Evolutionary conservation across 2,888 invertebrate species (phyloP), one percentile per base, ranked within the genome.

Genomic region (Oithona nana): DNA sequence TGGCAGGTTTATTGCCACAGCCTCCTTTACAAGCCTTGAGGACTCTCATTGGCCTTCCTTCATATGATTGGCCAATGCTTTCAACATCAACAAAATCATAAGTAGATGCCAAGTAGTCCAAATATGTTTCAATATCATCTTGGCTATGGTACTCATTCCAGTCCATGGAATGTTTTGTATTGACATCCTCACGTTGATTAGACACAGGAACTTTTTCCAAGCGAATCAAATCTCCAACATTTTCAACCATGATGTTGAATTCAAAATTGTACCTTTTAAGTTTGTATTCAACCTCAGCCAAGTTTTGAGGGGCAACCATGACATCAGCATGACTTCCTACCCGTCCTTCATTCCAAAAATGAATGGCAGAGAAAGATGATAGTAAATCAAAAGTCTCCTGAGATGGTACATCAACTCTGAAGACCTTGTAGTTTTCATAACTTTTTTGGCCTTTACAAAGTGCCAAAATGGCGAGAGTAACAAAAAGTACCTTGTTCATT

Each of bases 41-140:
- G 16, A 39, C 39, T 16, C 16, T 39, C 16, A 39, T 11, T 39
- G 39, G 39, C 39, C 39, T 39, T 39, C 16, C 16, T 16, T 39
- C 39, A 39, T 6, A 39, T 6, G 39, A 39, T 16, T 39, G 39
- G 39, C 39, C 39, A 39, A 39, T 39, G 24, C 71, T 74, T 51
- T 78, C 73, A 1, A 83, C 69, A 0, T 72, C 75, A 0, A 78
- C 80, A 2, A 79, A 69, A 24, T 75, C 68, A 1, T 80, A 39
- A 39, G 39, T 11, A 39, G 39, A 6, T 16, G 39, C 39, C 16
- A 39, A 6, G 16, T 39, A 6, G 8, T 39, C 39, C 39, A 39
- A 39, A 39, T 11, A 39, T 39, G 39, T n/a, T 16, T 11, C 16
- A 11, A 39, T 39, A 6, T 39, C 39, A 39, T 39, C 6, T 11